These are phyloP conservation scores for Gobio occitaniae DNA, from an alignment of 2,797 vertebrate species.

Conservation along the genomic window DNA sequence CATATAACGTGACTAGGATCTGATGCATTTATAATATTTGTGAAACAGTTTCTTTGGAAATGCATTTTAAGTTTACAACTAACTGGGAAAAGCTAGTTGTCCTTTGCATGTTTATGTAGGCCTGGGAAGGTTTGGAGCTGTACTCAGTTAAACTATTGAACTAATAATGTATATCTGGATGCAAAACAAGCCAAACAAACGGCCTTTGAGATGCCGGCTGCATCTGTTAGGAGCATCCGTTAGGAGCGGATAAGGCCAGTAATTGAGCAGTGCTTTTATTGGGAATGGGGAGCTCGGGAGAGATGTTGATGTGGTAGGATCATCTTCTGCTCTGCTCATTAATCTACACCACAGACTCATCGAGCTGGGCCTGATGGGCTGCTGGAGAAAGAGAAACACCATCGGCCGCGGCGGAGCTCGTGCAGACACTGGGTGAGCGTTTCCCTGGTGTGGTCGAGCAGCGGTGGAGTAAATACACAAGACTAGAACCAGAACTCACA, in stretches of 20 bases:
- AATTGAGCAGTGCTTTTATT: conserved; percentile 7
- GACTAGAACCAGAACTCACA: too few species aligned
- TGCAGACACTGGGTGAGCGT: conserved; percentile 4
- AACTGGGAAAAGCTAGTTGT: neutral
- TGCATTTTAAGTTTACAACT: neutral
- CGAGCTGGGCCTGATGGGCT: conserved; percentile 2
- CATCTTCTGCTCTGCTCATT: conserved; percentile 27
- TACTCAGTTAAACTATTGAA: neutral
- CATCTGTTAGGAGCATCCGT: neutral
- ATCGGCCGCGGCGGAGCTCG: neutral
- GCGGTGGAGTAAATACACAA: too few species aligned
- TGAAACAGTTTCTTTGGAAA: neutral
- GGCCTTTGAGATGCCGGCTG: neutral
- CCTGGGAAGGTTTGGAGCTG: neutral
- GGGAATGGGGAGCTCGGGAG: neutral
- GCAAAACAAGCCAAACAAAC: neutral
- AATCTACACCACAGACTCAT: neutral
- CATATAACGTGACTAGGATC: neutral
- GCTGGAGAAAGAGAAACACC: neutral
- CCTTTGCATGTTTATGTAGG: neutral
- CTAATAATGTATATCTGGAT: neutral
- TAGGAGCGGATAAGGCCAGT: neutral
- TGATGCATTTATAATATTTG: neutral
- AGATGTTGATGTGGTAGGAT: neutral
- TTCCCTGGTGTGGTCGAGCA: neutral